These are phyloP conservation scores for Caenorhabditis imperialis DNA, from an alignment of 2,888 invertebrate genomes.

Conservation along the genomic window DNA sequence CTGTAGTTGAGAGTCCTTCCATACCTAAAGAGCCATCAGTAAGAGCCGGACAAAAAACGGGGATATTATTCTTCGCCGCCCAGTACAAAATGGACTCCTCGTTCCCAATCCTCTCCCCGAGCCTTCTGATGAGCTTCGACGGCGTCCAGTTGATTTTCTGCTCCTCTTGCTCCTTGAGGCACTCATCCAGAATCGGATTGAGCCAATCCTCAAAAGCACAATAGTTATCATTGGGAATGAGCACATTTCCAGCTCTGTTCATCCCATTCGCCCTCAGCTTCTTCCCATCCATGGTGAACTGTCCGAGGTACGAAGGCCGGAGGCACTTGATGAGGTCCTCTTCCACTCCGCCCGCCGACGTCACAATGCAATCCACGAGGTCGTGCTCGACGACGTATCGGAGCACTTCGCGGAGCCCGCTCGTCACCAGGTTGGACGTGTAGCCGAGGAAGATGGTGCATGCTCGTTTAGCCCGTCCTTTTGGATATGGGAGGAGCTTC, in stretches of 20 bases:
- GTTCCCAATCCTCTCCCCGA: conserved; percentile 92
- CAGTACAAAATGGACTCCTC: conserved; percentile 85
- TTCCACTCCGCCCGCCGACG: conserved; percentile 97
- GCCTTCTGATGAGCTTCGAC: conserved; percentile 85
- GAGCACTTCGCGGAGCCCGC: conserved; percentile 87
- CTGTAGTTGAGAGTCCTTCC: no score
- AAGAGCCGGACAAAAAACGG: conserved; percentile 95
- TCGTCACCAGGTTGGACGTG: conserved; percentile 96
- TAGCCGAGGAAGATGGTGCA: conserved; percentile 97
- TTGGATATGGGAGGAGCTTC: conserved; percentile 71
- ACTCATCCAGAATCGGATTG: conserved; percentile 90
- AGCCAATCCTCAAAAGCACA: conserved; percentile 98
- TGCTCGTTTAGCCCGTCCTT: conserved; percentile 78
- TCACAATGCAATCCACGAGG: conserved; percentile 93
- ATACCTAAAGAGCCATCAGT: conserved; percentile 86
- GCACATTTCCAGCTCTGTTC: conserved; percentile 91
- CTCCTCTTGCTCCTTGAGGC: conserved; percentile 87
- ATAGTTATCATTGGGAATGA: conserved; percentile 98
- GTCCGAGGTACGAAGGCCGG: conserved; percentile 91
- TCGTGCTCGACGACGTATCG: conserved; percentile 80
- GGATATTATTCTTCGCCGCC: conserved; percentile 87
- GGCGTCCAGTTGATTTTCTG: conserved; percentile 87
- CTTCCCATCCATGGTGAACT: conserved; percentile 64
- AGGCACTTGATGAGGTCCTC: conserved; percentile 99
- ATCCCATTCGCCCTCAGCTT: conserved; percentile 84